A percentile compares a stretch with the other conserved stretches of the same genome.
Conservation (phyloP, 1,140 invertebrate species). For the Bombus affinis region DNA sequence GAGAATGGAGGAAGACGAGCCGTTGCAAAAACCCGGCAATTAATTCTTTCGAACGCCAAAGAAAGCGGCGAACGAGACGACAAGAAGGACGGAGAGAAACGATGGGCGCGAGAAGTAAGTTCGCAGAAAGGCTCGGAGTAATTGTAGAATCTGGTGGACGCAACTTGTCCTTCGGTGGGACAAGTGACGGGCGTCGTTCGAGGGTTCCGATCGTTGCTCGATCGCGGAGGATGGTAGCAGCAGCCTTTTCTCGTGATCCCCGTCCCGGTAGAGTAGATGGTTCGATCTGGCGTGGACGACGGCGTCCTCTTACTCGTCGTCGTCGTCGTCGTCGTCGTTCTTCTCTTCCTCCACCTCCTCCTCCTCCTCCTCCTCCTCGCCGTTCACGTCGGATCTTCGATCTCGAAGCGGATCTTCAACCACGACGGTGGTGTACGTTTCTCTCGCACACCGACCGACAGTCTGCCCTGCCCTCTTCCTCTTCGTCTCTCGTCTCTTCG, state of each 20-base stretch:
- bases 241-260: slow-evolving; percentile 49
- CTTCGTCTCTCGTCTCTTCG: slow-evolving; percentile 19
- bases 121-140: slow-evolving; percentile 77
- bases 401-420: slow-evolving; percentile 66
- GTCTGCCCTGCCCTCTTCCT: background rate
- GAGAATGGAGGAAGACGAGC: background rate
- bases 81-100: too few species aligned
- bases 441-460: background rate
- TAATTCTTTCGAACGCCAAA: background rate
- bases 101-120: slow-evolving; percentile 72
- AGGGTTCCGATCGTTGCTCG: slow-evolving; percentile 58
- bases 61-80: background rate
- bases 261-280: slow-evolving; percentile 33
- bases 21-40: background rate
- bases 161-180: slow-evolving; percentile 76
- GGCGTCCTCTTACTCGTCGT: slow-evolving; percentile 54
- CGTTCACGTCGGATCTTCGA: background rate
- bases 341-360: slow-evolving; percentile 23
- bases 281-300: slow-evolving; percentile 59
- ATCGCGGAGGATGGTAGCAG: slow-evolving; percentile 44
- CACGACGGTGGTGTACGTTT: slow-evolving; percentile 32
- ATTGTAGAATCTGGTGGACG: slow-evolving; percentile 80
- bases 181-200: slow-evolving; percentile 74
- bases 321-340: slow-evolving; percentile 29
- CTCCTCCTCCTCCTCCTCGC: background rate